A percentile compares a stretch with the other conserved stretches of the same genome.
Evolutionary conservation across 1,140 invertebrate genomes (phyloP).

Genomic region (Drosophila watanabei): DNA sequence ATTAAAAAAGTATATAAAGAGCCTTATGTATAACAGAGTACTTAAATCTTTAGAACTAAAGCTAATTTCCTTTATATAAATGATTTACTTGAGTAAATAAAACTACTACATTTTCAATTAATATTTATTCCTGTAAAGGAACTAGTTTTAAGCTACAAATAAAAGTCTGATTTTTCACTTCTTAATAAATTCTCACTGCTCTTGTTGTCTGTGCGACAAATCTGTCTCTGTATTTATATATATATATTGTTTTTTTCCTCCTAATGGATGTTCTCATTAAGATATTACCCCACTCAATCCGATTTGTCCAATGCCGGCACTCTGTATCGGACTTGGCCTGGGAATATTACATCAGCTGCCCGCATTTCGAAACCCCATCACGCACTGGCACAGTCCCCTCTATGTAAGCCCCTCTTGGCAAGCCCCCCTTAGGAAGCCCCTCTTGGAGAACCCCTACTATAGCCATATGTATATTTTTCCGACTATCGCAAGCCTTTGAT

Average conservation of each 20-base stretch:
- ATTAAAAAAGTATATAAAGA: no score
- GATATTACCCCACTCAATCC: slow-evolving; percentile 15
- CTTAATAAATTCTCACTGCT: not conserved
- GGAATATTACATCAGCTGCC: slow-evolving; percentile 33
- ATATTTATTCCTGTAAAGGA: not conserved
- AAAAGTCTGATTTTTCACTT: not conserved
- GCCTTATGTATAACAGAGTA: no score
- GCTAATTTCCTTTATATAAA: no score
- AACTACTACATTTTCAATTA: no score
- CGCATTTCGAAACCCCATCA: slow-evolving; percentile 42
- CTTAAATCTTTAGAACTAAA: no score
- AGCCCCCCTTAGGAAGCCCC: not conserved
- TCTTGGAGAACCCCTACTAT: slow-evolving; percentile 1
- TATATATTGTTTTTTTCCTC: not conserved
- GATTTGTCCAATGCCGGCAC: slow-evolving; percentile 11
- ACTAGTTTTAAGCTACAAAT: not conserved
- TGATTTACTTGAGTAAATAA: not conserved
- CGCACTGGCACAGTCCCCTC: slow-evolving; percentile 13
- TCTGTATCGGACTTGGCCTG: slow-evolving; percentile 8
- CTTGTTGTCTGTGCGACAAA: not conserved
- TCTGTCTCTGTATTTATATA: not conserved
- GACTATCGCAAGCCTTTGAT: slow-evolving; percentile 43
- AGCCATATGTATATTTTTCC: slow-evolving; percentile 8
- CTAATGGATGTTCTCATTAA: slow-evolving; percentile 11
- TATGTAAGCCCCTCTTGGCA: not conserved